A percentile compares a stretch with the other conserved stretches of the same genome.
These are phyloP conservation scores for Sterrhoptilus dennistouni DNA, from an alignment of 2,113 vertebrate species.

Conservation along the genomic window DNA sequence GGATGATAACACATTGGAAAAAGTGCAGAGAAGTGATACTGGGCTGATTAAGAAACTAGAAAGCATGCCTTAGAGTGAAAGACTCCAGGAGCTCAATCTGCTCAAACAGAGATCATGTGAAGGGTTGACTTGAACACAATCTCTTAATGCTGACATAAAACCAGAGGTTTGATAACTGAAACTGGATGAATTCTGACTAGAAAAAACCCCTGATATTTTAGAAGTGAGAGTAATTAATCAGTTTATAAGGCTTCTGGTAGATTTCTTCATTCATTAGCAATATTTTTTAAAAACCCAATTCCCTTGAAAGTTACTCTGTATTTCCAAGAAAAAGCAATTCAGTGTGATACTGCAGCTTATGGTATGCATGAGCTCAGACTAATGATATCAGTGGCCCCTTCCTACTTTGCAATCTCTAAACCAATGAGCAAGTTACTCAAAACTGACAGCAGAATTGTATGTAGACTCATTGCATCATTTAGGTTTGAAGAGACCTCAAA, in stretches of 20 bases:
- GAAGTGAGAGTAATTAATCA: background rate
- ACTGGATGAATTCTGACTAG: background rate
- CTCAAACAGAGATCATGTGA: background rate
- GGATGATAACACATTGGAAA: background rate
- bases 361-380: background rate
- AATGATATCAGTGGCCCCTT: background rate
- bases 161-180: background rate
- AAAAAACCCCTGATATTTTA: background rate
- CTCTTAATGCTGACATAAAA: background rate
- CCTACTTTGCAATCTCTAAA: background rate
- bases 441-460: background rate
- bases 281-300: background rate
- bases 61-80: background rate
- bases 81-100: background rate
- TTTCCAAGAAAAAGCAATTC: background rate
- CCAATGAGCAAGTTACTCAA: background rate
- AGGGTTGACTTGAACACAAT: background rate
- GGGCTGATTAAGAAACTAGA: background rate
- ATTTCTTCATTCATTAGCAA: background rate
- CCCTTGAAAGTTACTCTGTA: background rate
- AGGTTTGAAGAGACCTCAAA: background rate
- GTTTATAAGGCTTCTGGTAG: background rate
- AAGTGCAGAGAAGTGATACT: background rate
- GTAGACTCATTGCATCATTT: background rate
- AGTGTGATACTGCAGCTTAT: background rate